Percentiles rank a stretch among this genome's conserved stretches.
Evolutionary conservation across 2,113 vertebrate species (phyloP).

Genomic region (Azemiops feae): DNA sequence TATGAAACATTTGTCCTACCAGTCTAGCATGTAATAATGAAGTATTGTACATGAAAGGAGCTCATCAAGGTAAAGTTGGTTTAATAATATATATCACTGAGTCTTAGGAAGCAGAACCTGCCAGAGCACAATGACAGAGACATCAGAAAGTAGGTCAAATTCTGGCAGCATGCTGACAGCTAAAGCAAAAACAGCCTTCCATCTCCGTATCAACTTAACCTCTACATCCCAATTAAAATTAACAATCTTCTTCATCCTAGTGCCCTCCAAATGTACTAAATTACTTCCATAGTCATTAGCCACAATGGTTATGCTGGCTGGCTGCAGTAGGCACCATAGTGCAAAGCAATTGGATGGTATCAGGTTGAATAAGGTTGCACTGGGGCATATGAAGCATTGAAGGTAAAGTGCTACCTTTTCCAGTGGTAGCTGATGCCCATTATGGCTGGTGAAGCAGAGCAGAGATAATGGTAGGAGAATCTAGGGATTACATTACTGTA

Average conservation of each 20-base stretch:
- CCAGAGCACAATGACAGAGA: background rate
- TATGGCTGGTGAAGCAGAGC: background rate
- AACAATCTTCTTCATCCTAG: background rate
- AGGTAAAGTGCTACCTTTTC: background rate
- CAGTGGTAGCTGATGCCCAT: background rate
- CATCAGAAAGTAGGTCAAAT: conserved; percentile 16
- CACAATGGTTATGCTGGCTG: background rate
- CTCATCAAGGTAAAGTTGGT: background rate
- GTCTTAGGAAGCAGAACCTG: background rate
- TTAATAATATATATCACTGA: conserved; percentile 2
- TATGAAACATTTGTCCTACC: background rate
- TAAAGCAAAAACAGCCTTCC: background rate
- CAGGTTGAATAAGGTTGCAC: background rate
- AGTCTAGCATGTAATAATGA: background rate
- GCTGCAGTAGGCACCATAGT: background rate
- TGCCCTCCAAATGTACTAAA: background rate
- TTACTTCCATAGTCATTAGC: background rate
- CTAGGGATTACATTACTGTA: background rate
- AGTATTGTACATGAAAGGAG: background rate
- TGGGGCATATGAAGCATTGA: background rate
- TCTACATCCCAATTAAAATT: background rate
- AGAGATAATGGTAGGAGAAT: background rate
- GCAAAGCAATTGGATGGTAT: background rate
- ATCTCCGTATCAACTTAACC: background rate
- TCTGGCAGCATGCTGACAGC: background rate